Conservation (phyloP, 2,113 vertebrate genomes). For the Cottus gobio region DNA sequence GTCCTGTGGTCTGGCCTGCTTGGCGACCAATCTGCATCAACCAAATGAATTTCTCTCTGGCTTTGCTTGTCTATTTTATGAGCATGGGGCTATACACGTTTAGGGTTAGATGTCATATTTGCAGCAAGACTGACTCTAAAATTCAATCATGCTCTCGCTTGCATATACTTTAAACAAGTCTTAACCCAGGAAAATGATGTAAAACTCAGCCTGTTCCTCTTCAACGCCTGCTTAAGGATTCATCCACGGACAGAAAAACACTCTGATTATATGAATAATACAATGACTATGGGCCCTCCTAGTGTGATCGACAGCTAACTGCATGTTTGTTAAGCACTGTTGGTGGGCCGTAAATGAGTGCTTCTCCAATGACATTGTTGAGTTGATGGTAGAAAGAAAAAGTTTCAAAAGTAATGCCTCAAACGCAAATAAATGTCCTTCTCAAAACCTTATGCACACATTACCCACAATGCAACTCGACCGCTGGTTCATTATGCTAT, state of each 20-base stretch:
- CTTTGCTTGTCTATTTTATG: constrained; percentile 29
- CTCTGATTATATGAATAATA: constrained; percentile 1
- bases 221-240: not conserved
- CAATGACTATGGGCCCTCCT: constrained; percentile 2
- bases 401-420: not conserved
- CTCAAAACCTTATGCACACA: not conserved
- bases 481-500: not conserved
- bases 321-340: constrained; percentile 20
- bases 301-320: constrained; percentile 16
- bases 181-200: not conserved
- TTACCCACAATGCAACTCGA: not conserved
- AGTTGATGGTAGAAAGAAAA: not conserved
- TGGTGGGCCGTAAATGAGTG: not conserved
- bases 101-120: constrained; percentile 42
- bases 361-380: not conserved
- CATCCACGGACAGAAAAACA: constrained; percentile 9
- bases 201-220: not conserved
- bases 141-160: constrained; percentile 36
- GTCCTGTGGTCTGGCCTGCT: constrained; percentile 73
- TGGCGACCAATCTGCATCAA: constrained; percentile 68
- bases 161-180: constrained; percentile 28
- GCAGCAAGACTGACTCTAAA: constrained; percentile 28
- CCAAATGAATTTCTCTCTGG: constrained; percentile 52
- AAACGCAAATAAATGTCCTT: not conserved
- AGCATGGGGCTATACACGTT: constrained; percentile 8